phyloP scores from a whole-genome alignment of 2,888 invertebrate genomes.

The Microdon myrmicae region DNA sequence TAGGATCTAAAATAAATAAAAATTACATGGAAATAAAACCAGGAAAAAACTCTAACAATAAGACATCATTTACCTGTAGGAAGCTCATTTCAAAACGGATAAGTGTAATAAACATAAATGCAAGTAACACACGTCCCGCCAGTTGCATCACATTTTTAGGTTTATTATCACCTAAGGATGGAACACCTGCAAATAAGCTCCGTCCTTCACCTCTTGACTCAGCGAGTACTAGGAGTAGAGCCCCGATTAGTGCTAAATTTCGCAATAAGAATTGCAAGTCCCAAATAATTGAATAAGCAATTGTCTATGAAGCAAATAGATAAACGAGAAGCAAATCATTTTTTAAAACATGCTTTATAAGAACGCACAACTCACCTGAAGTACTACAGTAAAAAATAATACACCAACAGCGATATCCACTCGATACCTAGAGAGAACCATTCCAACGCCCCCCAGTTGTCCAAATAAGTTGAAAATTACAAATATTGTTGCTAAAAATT shows the following conservation, averaged over 20 bases:
- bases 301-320: conserved; percentile 74
- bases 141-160: conserved; percentile 97
- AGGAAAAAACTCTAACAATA: conserved; percentile 1
- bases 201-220: conserved; percentile 94
- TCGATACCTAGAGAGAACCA: conserved; percentile 92
- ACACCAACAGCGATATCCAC: conserved; percentile 92
- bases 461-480: conserved; percentile 95
- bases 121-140: conserved; percentile 92
- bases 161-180: conserved; percentile 91
- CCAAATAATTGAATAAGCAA: conserved; percentile 98
- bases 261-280: conserved; percentile 96
- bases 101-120: conserved; percentile 98
- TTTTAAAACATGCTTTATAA: conserved; percentile 1
- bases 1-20: conserved; percentile 73
- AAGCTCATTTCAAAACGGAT: conserved; percentile 93
- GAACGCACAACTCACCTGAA: conserved; percentile 77
- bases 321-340: conserved; percentile 5
- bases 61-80: conserved; percentile 73
- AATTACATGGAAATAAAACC: conserved; percentile 12
- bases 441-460: conserved; percentile 94
- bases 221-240: conserved; percentile 94
- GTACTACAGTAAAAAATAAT: conserved; percentile 93
- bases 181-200: conserved; percentile 95
- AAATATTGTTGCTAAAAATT: conserved; percentile 91
- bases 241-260: conserved; percentile 96